Evolutionary conservation across 2,797 vertebrate genomes (phyloP), one percentile per base, ranked within the genome.

Genomic region (Okamejei kenojei): DNA sequence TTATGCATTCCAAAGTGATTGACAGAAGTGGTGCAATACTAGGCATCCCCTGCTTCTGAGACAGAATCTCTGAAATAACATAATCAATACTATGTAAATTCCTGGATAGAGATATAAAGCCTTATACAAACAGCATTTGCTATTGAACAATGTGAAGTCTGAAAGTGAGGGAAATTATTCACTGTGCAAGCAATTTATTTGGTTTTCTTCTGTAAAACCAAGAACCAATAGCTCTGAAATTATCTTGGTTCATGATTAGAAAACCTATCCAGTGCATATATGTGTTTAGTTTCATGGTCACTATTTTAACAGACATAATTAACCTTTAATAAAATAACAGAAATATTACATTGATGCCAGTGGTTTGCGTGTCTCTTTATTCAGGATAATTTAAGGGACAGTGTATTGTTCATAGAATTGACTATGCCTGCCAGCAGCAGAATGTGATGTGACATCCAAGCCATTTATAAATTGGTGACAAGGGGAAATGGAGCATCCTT

Each of bases 1-100:
- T 97, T 98, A 97, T 97, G 95, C 98, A 97, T 97, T 99, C 97
- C 96, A 98, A 98, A 96, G 96, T 97, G 97, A 98, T 97, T 93
- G 97, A 98, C 94, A 99, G 97, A 94, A 98, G 97, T 94, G 97
- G 97, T 93, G 96, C 96, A 95, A 96, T 96, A 95, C 97, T 98
- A 97, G 97, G 96, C 96, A 96, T 98, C 95, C 94, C 96, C 94
- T 95, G 96, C 95, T 95, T 97, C 95, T 97, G 96, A 95, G 96
- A 97, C 95, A 97, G 97, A 97, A 96, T 97, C 94, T 97, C 97
- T 98, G 97, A 95, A 98, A 98, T 97, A 96, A 97, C 94, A 96
- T 96, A 97, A 97, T 97, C 29, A 96, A 94, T 82, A 94, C 96
- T 95, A 93, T 97, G 95, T 97, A 95, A 96, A 96, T 0, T 21